Base-by-base conservation (phyloP, 2,888 invertebrate species). In the Suillia variegata region DNA sequence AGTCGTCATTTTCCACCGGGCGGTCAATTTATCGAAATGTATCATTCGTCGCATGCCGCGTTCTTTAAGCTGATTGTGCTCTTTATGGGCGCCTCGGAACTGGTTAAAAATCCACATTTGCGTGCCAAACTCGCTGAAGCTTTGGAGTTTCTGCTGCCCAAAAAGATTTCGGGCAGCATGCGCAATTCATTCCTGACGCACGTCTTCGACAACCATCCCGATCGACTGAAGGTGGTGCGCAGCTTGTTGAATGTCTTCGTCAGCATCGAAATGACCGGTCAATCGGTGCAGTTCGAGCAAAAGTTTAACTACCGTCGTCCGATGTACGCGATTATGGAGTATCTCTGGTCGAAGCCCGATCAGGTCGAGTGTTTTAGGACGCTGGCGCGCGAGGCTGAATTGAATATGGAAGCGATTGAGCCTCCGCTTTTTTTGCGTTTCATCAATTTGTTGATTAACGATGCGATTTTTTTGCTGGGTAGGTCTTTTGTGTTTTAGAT, bases 221-320 rank as follows among this genome's bases (percentile, higher is more conserved):
- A 92, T 77, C 85, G 89, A 51, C 67, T 85, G 71, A 80, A 96
- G 87, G 86, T 97, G 60, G 90, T 93, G 12, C 85, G 88, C 48
- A 91, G 89, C 75, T 83, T 98, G 24, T 83, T 97, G 58, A 88
- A 94, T 76, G 96, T 98, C 8, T 98, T 97, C 80, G 96, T 98
- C n/a, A 92, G 93, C 66, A 98, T 98, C 62, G 97, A 98, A 84
- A 94, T 96, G 93, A 96, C 96, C 0, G 97, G 97, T 0, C 94
- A 96, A 79, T 93, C 91, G 75, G 96, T 97, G 18, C 92, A 94
- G 73, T 97, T 97, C 78, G 97, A 97, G 78, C 95, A 97, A 81
- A 98, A 97, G 83, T 98, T 98, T 81, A 95, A 96, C 81, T 98
- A 98, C 79, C 87, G 97, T 20, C 87, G 94, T 42, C 97, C 97